Base-by-base conservation (phyloP, 2,888 invertebrate genomes). In the Lepidocyrtoides sp. region DNA sequence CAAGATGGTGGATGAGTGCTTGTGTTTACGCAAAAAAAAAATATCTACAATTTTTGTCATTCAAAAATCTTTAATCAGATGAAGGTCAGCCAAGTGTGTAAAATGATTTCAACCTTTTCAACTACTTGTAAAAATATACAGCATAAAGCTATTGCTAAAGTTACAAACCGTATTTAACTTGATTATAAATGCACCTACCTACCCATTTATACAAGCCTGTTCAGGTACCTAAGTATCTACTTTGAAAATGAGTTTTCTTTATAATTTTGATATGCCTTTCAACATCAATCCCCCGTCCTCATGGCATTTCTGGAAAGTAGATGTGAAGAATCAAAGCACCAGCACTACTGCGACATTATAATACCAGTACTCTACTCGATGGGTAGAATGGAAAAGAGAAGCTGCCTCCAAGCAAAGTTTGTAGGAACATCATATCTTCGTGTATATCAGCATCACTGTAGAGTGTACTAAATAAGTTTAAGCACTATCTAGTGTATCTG, bases 241-340 rank as follows among this genome's bases (percentile, higher is more conserved):
- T n/a, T 1, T 32, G 17, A 32, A n/a, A 66, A 29, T 14, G 32
- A 32, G 29, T 66, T 66, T n/a, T 3, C 3, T 32, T 29, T 66
- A 66, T 66, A 66, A 66, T 66, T 66, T 12, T 66, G 32, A n/a
- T n/a, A 32, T 66, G 66, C 32, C 66, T 29, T 32, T 66, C 66
- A 60, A 66, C 57, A 57, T 57, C 17, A 57, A 57, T 57, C 57
- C 60, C 54, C 26, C 66, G 14, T 66, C n/a, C 32, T 66, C 32
- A 4, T 66, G 66, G 66, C 66, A 66, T 66, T 66, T 66, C 32
- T 29, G 32, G 32, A 66, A 66, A 66, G n/a, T n/a, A n/a, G n/a
- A 66, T 66, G 29, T 8, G 32, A 66, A 26, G n/a, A 66, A 66
- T 66, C 66, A 66, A 66, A 63, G 32, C 32, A 66, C 4, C n/a